Evolutionary conservation across 2,888 invertebrate genomes (phyloP).

Genomic region (Pogonocherus hispidulus): DNA sequence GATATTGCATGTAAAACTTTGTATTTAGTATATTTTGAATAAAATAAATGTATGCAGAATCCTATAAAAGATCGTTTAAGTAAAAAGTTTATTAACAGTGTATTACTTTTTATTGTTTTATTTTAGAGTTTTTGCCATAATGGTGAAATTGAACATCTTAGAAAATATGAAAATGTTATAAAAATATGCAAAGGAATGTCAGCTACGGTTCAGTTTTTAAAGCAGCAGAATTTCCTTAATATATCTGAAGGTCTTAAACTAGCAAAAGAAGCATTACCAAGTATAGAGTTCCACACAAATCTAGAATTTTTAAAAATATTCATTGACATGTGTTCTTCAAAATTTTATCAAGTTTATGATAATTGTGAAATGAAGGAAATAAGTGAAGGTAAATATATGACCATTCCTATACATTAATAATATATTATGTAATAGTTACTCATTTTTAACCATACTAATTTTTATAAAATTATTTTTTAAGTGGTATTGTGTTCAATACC

Average conservation of each 20-base stretch:
- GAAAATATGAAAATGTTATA: slow-evolving; percentile 67
- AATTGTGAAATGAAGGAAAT: slow-evolving; percentile 46
- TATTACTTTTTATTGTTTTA: slow-evolving; percentile 24
- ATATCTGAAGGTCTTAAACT: slow-evolving; percentile 66
- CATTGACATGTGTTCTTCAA: slow-evolving; percentile 60
- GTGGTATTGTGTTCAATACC: no score
- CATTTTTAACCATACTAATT: no score
- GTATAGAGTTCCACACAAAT: slow-evolving; percentile 74
- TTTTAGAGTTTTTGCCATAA: slow-evolving; percentile 66
- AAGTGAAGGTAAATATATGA: slow-evolving; percentile 53
- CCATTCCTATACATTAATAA: background rate
- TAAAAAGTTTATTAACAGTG: background rate
- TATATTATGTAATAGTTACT: no score
- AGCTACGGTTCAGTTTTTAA: slow-evolving; percentile 68
- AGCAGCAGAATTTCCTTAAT: slow-evolving; percentile 60
- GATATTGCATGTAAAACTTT: slow-evolving; percentile 42
- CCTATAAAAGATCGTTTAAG: background rate
- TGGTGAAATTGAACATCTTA: slow-evolving; percentile 63
- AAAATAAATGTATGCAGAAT: background rate
- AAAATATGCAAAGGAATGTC: slow-evolving; percentile 68
- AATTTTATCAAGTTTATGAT: slow-evolving; percentile 52
- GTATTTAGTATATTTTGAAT: background rate
- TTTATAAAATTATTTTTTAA: no score
- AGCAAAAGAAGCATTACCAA: slow-evolving; percentile 72
- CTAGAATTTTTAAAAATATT: slow-evolving; percentile 69